phyloP scores from a whole-genome alignment of 2,797 vertebrate species.

The Sylvilagus floridanus region DNA sequence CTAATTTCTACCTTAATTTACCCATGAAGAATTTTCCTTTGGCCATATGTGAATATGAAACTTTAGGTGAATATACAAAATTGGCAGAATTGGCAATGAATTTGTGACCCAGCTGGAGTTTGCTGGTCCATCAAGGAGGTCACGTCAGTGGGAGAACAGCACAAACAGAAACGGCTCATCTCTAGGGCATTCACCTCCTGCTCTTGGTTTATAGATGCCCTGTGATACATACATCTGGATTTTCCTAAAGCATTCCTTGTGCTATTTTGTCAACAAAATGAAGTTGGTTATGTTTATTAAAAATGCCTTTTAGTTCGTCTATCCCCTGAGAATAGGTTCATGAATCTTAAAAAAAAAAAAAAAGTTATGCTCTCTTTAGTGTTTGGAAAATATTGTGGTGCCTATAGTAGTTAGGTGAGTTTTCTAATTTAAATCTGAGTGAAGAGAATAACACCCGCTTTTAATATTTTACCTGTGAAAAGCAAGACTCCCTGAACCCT shows the following conservation, averaged over 20 bases:
- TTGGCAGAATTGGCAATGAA: background rate
- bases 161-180: background rate
- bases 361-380: background rate
- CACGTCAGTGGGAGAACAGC: background rate
- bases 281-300: conserved; percentile 19
- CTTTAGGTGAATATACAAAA: background rate
- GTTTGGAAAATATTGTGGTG: background rate
- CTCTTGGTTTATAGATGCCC: background rate
- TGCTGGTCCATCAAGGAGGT: background rate
- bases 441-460: background rate
- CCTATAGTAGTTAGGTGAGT: background rate
- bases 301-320: conserved; percentile 1
- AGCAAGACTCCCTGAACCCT: background rate
- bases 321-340: conserved; percentile 5
- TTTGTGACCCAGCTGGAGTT: background rate
- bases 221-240: background rate
- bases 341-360: background rate
- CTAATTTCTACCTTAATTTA: conserved; percentile 27
- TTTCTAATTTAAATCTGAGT: conserved; percentile 5
- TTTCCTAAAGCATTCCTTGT: background rate
- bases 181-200: background rate
- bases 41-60: background rate
- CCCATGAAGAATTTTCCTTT: background rate
- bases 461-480: conserved; percentile 27
- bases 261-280: conserved; percentile 19